Percentiles rank a stretch among this genome's conserved stretches.
phyloP scores from a whole-genome alignment of 1,140 invertebrate genomes.

The Eubasilissa regina region DNA sequence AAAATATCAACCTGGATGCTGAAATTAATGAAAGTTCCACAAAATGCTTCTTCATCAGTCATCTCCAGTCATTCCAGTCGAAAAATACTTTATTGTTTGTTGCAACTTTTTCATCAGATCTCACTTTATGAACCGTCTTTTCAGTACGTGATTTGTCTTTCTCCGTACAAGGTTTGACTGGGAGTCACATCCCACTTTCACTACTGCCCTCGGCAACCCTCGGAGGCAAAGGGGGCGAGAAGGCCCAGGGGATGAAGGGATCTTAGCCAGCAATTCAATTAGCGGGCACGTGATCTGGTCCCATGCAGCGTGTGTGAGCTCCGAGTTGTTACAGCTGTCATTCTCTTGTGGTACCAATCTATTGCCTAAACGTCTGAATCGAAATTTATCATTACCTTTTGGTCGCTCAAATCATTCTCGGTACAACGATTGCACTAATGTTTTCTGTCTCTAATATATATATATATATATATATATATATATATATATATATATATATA shows the following conservation, averaged over 20 bases:
- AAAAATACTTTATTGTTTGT: no score
- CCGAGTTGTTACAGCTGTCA: conserved; percentile 22
- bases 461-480: no score
- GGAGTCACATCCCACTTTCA: conserved; percentile 41
- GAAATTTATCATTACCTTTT: no score
- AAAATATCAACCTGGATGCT: no score
- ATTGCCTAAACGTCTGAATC: not conserved
- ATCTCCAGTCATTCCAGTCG: no score
- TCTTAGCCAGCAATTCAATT: conserved; percentile 58
- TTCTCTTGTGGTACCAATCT: conserved; percentile 38
- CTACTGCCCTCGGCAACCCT: conserved; percentile 17
- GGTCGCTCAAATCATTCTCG: no score
- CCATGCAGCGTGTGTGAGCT: conserved; percentile 44
- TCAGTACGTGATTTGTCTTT: conserved; percentile 50
- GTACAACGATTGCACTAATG: no score
- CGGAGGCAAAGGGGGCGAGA: not conserved
- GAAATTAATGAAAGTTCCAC: no score
- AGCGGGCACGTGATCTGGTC: conserved; percentile 54
- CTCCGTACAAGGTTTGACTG: conserved; percentile 5
- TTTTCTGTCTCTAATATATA: no score
- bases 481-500: no score
- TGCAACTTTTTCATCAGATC: conserved; percentile 14
- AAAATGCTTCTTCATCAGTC: no score
- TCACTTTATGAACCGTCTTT: conserved; percentile 57
- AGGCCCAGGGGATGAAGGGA: conserved; percentile 46